A percentile compares a stretch with the other conserved stretches of the same genome.
Evolutionary conservation across 2,888 invertebrate species (phyloP).

Genomic region (Pollenia angustigena): DNA sequence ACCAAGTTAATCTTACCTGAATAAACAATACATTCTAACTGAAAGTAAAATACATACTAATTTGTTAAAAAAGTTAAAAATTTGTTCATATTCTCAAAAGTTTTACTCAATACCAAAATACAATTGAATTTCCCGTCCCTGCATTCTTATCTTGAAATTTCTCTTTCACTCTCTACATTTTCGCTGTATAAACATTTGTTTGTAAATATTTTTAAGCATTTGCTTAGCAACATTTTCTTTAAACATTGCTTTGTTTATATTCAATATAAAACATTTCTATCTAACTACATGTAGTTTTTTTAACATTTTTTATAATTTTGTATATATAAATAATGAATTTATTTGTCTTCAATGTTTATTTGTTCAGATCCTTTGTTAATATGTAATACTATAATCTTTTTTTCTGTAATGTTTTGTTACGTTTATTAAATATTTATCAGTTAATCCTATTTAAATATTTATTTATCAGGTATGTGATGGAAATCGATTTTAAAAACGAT

Average conservation of each 20-base stretch:
- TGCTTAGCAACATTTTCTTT: slow-evolving; percentile 14
- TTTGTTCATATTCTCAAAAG: too few relatives aligned
- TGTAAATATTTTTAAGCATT: neutral
- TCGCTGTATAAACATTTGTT: neutral
- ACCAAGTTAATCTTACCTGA: too few relatives aligned
- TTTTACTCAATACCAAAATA: too few relatives aligned
- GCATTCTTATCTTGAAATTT: too few relatives aligned
- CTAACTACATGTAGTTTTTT: slow-evolving; percentile 21
- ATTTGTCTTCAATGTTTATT: slow-evolving; percentile 32
- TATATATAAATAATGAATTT: slow-evolving; percentile 28
- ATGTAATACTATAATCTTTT: slow-evolving; percentile 8
- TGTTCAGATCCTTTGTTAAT: slow-evolving; percentile 23
- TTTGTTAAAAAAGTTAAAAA: too few relatives aligned
- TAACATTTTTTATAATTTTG: neutral
- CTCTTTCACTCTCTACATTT: neutral
- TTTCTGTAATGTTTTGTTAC: neutral
- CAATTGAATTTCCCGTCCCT: too few relatives aligned
- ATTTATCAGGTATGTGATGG: too few relatives aligned
- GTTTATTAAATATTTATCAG: slow-evolving; percentile 16
- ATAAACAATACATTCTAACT: too few relatives aligned
- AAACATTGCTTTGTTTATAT: neutral
- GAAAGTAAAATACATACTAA: too few relatives aligned
- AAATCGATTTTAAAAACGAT: too few relatives aligned
- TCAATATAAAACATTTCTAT: slow-evolving; percentile 21
- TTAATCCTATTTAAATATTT: slow-evolving; percentile 5